Evolutionary conservation across 2,888 invertebrate species (phyloP), one percentile per base, ranked within the genome.

Genomic region (Dorcus parallelipipedus): DNA sequence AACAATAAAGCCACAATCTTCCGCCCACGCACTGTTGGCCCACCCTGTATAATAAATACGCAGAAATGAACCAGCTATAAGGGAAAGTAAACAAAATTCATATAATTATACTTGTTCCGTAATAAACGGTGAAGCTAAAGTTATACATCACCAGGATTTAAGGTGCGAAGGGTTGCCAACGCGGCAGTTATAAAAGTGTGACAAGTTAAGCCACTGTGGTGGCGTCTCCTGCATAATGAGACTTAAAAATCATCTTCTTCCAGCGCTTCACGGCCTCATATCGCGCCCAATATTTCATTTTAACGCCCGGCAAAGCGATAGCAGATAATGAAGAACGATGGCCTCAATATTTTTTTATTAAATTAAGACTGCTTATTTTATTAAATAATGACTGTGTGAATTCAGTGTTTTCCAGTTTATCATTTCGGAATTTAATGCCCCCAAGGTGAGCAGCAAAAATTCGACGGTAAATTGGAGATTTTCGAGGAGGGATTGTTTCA

Each of bases 131-230:
- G 26, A 33, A 33, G 26, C 26, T 33, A 33, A 33, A 33, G 26
- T 33, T 33, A 59, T 59, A 59, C 52, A 59, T 59, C 59, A 59
- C 51, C 26, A 49, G 59, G 59, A 59, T 59, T 59, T 59, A 20
- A 42, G 48, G 40, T 52, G 52, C 23, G 33, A 55, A 49, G 42
- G 51, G 45, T 38, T 51, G 47, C 59, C 62, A 56, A 61, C 61
- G 59, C 60, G 60, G 56, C 58, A 56, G 63, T 64, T 60, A 63
- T 66, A 66, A 67, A 65, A 64, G 60, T 61, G 67, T 62, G 67
- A 68, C 66, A 67, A 63, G 65, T 68, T 67, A 67, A 68, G 66
- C 67, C 64, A 64, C 59, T 64, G 56, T 23, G 50, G 64, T 57
- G 54, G 62, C 59, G 61, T 60, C 62, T 62, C 63, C 62, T 64